These are phyloP conservation scores for Drosophila quadrilineata DNA, from an alignment of 1,140 invertebrate species.

Conservation along the genomic window DNA sequence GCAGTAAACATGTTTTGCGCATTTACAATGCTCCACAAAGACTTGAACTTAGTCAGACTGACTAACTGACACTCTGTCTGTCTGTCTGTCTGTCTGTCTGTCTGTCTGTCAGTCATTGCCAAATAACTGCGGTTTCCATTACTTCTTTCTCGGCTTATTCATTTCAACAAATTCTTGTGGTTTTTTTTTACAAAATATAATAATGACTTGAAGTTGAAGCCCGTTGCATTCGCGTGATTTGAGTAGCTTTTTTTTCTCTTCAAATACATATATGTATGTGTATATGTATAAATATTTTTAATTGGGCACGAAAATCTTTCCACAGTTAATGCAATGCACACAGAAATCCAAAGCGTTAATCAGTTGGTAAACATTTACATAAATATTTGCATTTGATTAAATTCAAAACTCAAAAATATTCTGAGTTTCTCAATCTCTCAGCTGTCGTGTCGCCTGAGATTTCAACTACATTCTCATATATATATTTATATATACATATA, in stretches of 20 bases:
- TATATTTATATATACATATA: too few relatives aligned
- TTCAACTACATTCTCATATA: too few relatives aligned
- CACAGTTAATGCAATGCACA: constrained; percentile 11
- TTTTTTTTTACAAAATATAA: neutral
- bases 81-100: constrained; percentile 22
- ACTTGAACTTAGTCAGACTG: neutral
- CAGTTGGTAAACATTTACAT: constrained; percentile 61
- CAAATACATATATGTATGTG: too few relatives aligned
- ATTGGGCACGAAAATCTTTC: constrained; percentile 47
- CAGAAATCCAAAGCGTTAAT: constrained; percentile 41
- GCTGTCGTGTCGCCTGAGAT: too few relatives aligned
- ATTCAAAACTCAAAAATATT: too few relatives aligned
- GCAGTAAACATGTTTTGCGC: constrained; percentile 32
- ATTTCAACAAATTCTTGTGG: constrained; percentile 42
- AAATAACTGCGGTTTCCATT: constrained; percentile 48
- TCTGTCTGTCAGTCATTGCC: constrained; percentile 50
- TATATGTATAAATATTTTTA: too few relatives aligned
- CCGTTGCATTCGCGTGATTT: constrained; percentile 52
- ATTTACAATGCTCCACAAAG: constrained; percentile 19
- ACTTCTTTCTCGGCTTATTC: too few relatives aligned
- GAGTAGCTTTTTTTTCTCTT: neutral
- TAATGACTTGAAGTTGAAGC: constrained; percentile 32
- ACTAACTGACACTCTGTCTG: neutral
- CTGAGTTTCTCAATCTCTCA: too few relatives aligned
- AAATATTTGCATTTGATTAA: constrained; percentile 62